phyloP scores from a whole-genome alignment of 2,888 invertebrate species.

The Melanchra persicariae region DNA sequence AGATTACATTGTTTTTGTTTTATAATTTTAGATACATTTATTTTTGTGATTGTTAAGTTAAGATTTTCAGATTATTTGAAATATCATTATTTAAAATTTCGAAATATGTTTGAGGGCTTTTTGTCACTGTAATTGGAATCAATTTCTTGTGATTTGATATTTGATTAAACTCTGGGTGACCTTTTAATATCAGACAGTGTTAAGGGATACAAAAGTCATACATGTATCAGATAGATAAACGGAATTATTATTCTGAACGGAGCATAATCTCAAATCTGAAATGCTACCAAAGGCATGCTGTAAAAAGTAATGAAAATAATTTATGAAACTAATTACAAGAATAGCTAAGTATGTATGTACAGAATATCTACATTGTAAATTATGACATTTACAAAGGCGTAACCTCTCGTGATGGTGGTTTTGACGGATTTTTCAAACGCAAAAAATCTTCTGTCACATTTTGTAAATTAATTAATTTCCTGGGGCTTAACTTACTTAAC shows the following conservation, averaged over 20 bases:
- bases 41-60: background rate
- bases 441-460: no score
- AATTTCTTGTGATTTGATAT: conserved; percentile 12
- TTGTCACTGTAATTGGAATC: conserved; percentile 2
- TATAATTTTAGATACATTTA: background rate
- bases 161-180: background rate
- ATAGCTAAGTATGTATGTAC: no score
- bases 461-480: no score
- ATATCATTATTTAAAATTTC: conserved; percentile 6
- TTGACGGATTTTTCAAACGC: no score
- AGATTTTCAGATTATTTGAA: no score
- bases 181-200: background rate
- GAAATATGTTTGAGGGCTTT: background rate
- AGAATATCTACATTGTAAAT: no score
- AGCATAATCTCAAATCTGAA: background rate
- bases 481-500: no score
- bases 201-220: background rate
- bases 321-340: no score
- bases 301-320: no score
- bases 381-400: no score
- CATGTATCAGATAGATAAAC: background rate
- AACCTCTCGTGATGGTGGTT: no score
- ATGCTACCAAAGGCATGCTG: no score
- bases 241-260: background rate
- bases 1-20: conserved; percentile 1